Conservation (phyloP, 2,797 vertebrate genomes). For the Alosa sapidissima region DNA sequence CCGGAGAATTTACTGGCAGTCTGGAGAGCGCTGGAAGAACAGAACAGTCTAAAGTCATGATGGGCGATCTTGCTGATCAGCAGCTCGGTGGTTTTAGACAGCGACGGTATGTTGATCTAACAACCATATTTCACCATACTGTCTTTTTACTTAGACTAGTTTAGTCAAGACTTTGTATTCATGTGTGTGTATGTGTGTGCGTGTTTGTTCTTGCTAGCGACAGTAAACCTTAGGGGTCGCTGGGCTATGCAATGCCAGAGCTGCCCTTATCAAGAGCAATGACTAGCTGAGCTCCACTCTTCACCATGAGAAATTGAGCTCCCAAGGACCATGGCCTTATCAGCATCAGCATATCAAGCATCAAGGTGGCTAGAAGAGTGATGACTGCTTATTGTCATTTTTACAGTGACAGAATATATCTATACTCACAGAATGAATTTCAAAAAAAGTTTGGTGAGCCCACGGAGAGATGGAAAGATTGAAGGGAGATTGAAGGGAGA, state of each 20-base stretch:
- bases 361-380: constrained; percentile 41
- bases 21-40: no score
- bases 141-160: neutral
- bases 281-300: constrained; percentile 22
- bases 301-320: constrained; percentile 34
- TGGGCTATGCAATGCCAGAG: neutral
- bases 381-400: constrained; percentile 39
- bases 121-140: neutral
- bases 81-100: no score
- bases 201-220: constrained; percentile 6
- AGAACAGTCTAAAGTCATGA: no score
- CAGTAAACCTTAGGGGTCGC: neutral
- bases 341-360: constrained; percentile 37
- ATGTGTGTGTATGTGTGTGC: neutral
- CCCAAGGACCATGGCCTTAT: constrained; percentile 35
- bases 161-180: neutral
- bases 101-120: neutral
- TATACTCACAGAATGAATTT: constrained; percentile 34
- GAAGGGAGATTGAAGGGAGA: neutral
- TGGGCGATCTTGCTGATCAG: no score
- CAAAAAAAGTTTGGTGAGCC: constrained; percentile 30
- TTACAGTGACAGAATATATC: constrained; percentile 36
- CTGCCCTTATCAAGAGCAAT: constrained; percentile 30
- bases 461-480: constrained; percentile 19
- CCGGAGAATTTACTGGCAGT: no score